Conservation (phyloP, 1,140 invertebrate species). For the Coptotermes formosanus region DNA sequence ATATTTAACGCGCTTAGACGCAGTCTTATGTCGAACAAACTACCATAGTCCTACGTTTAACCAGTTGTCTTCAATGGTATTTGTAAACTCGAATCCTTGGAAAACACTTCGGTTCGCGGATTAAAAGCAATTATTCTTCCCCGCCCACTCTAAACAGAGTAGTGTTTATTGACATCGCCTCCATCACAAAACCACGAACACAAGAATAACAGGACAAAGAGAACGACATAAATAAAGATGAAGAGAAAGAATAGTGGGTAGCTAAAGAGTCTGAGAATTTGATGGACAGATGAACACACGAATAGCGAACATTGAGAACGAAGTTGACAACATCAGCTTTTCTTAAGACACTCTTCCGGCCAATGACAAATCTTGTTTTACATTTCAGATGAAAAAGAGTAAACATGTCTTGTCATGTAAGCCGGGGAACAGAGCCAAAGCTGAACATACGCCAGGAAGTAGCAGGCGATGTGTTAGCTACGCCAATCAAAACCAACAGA, state of each 20-base stretch:
- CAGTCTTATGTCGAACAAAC: too few relatives aligned
- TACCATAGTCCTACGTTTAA: too few relatives aligned
- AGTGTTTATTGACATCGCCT: too few relatives aligned
- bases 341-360: constrained; percentile 10
- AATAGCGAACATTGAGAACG: neutral
- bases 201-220: neutral
- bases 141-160: too few relatives aligned
- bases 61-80: too few relatives aligned
- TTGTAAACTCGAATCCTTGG: too few relatives aligned
- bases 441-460: neutral
- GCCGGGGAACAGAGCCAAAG: too few relatives aligned
- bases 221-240: neutral
- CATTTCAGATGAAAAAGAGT: neutral
- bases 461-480: neutral
- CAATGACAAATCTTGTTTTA: neutral
- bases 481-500: neutral
- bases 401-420: neutral
- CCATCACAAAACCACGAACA: too few relatives aligned
- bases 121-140: neutral
- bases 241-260: neutral
- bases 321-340: neutral
- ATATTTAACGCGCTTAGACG: too few relatives aligned
- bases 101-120: neutral
- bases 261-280: neutral
- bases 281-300: neutral